Conservation (phyloP, 2,888 invertebrate species). For the Campaea margaritaria region DNA sequence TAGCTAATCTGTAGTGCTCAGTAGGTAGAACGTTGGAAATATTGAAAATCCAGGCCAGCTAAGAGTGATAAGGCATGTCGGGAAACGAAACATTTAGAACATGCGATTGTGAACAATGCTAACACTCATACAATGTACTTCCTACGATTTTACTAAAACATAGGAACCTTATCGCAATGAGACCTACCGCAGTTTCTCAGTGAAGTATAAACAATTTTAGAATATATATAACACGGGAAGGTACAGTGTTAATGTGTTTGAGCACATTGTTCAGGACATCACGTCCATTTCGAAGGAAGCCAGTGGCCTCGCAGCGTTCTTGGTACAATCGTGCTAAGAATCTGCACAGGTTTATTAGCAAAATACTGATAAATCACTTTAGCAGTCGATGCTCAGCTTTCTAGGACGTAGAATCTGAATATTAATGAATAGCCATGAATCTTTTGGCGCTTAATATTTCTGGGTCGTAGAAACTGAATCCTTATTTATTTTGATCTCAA, state of each 20-base stretch:
- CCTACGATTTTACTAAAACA: not conserved
- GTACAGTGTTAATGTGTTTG: constrained; percentile 8
- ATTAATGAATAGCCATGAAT: constrained; percentile 2
- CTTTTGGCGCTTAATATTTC: not conserved
- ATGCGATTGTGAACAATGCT: constrained; percentile 18
- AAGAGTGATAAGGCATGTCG: constrained; percentile 63
- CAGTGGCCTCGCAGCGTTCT: constrained; percentile 73
- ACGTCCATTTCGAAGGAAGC: constrained; percentile 61
- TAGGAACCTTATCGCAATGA: not conserved
- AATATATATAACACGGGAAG: constrained; percentile 4
- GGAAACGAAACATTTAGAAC: constrained; percentile 46
- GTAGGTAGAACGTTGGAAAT: constrained; percentile 18
- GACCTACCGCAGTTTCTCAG: not conserved
- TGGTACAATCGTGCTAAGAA: constrained; percentile 69
- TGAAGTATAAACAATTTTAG: not conserved
- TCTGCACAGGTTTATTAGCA: constrained; percentile 48
- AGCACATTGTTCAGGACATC: constrained; percentile 42
- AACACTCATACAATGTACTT: constrained; percentile 3
- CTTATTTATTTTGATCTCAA: not conserved
- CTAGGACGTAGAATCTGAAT: constrained; percentile 8
- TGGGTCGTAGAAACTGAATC: not conserved
- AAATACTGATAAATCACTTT: constrained; percentile 28
- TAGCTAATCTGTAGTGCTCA: not conserved
- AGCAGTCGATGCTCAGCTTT: constrained; percentile 13
- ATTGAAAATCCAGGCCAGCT: constrained; percentile 47